These are phyloP conservation scores for Nipponia nippon DNA, from an alignment of 2,113 vertebrate species.

Conservation along the genomic window DNA sequence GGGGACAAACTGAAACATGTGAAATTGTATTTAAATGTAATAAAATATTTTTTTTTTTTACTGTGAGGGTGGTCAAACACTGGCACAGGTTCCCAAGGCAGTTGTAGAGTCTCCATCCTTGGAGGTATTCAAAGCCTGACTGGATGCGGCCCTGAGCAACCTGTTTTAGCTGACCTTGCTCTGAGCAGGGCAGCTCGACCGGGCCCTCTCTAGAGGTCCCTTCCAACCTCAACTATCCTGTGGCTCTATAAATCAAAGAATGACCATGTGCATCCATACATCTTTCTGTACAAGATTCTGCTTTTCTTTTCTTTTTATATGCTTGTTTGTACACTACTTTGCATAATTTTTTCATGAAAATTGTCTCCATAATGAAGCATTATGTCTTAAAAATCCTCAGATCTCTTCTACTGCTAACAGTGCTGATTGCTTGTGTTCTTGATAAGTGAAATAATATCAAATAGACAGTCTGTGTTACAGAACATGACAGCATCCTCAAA, in stretches of 20 bases:
- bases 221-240: too few species aligned
- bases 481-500: neutral
- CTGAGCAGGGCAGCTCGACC: neutral
- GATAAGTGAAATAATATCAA: neutral
- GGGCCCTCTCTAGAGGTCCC: too few species aligned
- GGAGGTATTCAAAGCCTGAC: neutral
- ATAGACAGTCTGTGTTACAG: neutral
- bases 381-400: neutral
- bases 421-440: neutral
- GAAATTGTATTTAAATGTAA: neutral
- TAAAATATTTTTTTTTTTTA: neutral
- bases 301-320: neutral
- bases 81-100: neutral
- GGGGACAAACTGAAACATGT: neutral
- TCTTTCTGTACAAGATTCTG: neutral
- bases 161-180: neutral
- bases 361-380: neutral
- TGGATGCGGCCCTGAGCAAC: fast-evolving
- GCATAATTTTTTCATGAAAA: neutral
- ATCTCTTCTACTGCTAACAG: neutral
- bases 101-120: neutral
- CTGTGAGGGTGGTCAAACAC: fast-evolving
- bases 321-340: fast-evolving
- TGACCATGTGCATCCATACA: neutral
- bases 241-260: neutral